phyloP scores from a whole-genome alignment of 1,140 invertebrate genomes.

The Epicauta chinensis region DNA sequence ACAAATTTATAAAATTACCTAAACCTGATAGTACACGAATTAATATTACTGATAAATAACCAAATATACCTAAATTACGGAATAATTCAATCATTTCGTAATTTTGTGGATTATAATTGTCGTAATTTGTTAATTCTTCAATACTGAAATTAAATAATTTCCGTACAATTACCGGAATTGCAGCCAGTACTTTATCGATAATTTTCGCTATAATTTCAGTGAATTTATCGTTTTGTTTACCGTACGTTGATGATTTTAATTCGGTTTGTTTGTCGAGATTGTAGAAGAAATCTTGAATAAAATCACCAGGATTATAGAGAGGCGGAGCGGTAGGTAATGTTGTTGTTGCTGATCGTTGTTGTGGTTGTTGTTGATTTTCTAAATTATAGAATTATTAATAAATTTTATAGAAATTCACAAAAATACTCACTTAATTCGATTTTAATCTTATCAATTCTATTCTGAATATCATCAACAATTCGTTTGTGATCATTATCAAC shows the following conservation, averaged over 20 bases:
- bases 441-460: no score
- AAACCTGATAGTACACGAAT: constrained; percentile 28
- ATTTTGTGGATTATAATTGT: constrained; percentile 13
- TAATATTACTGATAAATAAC: constrained; percentile 29
- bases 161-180: constrained; percentile 26
- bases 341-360: not conserved
- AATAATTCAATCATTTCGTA: constrained; percentile 14
- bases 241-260: not conserved
- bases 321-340: not conserved
- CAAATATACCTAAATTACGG: constrained; percentile 22
- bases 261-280: not conserved
- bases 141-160: constrained; percentile 25
- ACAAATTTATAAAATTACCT: constrained; percentile 25
- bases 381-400: no score
- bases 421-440: no score
- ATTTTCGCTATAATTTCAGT: constrained; percentile 29
- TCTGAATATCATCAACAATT: not conserved
- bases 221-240: constrained; percentile 21
- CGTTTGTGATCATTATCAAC: not conserved
- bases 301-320: not conserved
- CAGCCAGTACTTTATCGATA: constrained; percentile 31
- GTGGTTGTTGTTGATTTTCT: not conserved
- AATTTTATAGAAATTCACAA: no score
- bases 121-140: constrained; percentile 20
- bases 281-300: not conserved